These are phyloP conservation scores for Leptopilina myrica DNA, from an alignment of 2,888 invertebrate species.

Conservation along the genomic window DNA sequence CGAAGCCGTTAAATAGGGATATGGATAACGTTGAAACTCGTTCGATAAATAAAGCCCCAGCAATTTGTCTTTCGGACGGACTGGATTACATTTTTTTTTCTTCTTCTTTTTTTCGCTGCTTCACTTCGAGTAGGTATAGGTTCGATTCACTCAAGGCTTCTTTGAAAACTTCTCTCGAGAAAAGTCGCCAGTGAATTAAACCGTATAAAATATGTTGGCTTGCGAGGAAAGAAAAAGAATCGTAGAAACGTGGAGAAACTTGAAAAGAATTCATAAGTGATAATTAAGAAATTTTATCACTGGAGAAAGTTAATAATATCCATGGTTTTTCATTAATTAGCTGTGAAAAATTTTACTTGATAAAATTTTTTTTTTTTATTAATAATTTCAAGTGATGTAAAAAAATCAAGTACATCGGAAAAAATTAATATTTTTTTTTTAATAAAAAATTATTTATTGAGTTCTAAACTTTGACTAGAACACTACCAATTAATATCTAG, in stretches of 20 bases:
- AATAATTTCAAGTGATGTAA: too few species aligned
- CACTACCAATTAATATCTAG: too few species aligned
- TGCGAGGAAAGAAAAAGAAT: background rate
- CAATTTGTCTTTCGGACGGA: conserved; percentile 43
- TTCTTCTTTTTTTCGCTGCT: too few species aligned
- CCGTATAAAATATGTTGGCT: background rate
- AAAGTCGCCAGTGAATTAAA: conserved; percentile 31
- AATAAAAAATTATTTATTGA: too few species aligned
- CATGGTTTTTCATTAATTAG: too few species aligned
- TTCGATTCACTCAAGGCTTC: conserved; percentile 16
- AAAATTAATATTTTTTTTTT: too few species aligned
- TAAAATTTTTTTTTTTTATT: too few species aligned
- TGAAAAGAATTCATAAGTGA: conserved; percentile 11
- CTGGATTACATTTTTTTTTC: conserved; percentile 21
- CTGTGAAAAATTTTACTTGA: too few species aligned
- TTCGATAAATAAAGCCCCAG: conserved; percentile 51
- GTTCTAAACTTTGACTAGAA: too few species aligned
- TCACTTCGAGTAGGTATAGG: background rate
- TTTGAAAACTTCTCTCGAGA: conserved; percentile 7
- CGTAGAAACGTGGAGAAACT: background rate
- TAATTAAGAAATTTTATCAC: background rate
- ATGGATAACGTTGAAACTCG: conserved; percentile 46
- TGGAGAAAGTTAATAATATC: too few species aligned
- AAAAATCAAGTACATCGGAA: too few species aligned
- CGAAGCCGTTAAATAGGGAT: conserved; percentile 50